Evolutionary conservation across 64 coral and sea anemone species (phyloP).

Genomic region (Porites lutea): DNA sequence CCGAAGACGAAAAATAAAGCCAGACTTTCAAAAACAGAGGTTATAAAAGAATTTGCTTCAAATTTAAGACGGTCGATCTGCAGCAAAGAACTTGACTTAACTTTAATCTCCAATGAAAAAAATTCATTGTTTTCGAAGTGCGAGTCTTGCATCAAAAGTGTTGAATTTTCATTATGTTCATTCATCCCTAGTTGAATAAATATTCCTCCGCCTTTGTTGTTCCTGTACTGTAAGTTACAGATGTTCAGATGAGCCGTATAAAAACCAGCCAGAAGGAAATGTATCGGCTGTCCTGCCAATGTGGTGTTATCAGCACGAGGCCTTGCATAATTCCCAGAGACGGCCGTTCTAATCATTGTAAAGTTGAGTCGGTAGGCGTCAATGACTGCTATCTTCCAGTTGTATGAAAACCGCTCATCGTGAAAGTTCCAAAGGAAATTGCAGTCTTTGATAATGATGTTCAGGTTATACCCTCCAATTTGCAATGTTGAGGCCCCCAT

Average conservation of each 20-base stretch:
- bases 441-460: neutral
- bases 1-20: neutral
- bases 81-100: neutral
- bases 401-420: neutral
- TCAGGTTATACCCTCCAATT: neutral
- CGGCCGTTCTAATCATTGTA: neutral
- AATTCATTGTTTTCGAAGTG: neutral
- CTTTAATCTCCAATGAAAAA: neutral
- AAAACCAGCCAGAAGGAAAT: neutral
- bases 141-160: neutral
- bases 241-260: neutral
- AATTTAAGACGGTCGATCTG: neutral
- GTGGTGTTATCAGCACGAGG: neutral
- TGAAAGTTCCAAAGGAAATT: neutral
- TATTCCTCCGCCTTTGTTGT: conserved; percentile 20
- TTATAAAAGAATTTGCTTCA: neutral
- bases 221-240: neutral
- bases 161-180: neutral
- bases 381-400: neutral
- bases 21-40: neutral
- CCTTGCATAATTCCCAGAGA: neutral
- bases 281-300: neutral
- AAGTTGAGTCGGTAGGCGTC: neutral
- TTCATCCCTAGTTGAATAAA: neutral
- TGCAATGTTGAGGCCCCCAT: neutral